Evolutionary conservation across 2,888 invertebrate genomes (phyloP), one percentile per base, ranked within the genome.

Genomic region (Chalcis sispes): DNA sequence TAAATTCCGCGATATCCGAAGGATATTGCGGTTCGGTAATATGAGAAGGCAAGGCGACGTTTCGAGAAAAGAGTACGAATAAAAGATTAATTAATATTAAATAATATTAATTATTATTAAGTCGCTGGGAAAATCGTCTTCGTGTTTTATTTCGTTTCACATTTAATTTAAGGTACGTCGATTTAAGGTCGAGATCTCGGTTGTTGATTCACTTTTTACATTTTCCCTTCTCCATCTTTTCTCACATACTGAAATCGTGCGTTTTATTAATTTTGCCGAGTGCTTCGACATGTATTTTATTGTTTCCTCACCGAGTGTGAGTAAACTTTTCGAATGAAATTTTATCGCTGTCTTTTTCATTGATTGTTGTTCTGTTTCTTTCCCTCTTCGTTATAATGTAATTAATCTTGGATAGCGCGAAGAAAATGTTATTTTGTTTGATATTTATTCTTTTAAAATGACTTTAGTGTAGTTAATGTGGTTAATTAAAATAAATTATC

Each of bases 121-220:
- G 73, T 66, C 58, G 59, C 59, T n/a, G 15, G 42, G 46, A 61
- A 66, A 61, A 50, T 48, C 29, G 32, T 20, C 32, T 64, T 48
- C 29, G 32, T 20, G 20, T 15, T 23, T 27, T 64, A 50, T 20
- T 50, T 64, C 50, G 8, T 32, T 32, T 13, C 50, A 50, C 10
- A 15, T 20, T 71, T 40, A 36, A 48, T 71, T 61, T 40, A 36
- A 48, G 70, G 32, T 15, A 46, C 59, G 59, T 61, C 61, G 36
- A n/a, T n/a, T n/a, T n/a, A n/a, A n/a, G n/a, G n/a, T n/a, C n/a
- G 36, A 48, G 48, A 64, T 64, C 40, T 71, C 56, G n/a, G 56
- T 58, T 56, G 58, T 58, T 25, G 48, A 52, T 40, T 61, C 40
- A 5, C 56, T 56, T n/a, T 29, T n/a, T n/a, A n/a, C n/a, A n/a